Evolutionary conservation across 2,113 vertebrate species (phyloP).

Genomic region (Tursiops truncatus): DNA sequence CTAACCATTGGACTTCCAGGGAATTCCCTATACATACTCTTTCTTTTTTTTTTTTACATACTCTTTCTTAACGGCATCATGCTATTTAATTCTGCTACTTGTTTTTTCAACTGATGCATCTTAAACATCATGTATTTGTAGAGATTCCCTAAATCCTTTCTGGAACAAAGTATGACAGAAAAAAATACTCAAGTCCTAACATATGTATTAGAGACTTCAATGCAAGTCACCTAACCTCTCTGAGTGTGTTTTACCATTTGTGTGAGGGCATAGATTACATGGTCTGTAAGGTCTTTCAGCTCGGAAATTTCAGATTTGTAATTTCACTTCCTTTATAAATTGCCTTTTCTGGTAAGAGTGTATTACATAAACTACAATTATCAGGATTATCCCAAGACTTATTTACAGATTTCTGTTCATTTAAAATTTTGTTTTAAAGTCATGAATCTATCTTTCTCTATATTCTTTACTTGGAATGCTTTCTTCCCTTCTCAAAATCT

Average conservation of each 20-base stretch:
- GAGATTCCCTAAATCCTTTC: not conserved
- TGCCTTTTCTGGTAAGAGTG: not conserved
- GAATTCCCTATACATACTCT: not conserved
- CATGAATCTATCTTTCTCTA: not conserved
- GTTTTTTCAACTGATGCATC: not conserved
- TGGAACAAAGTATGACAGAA: not conserved
- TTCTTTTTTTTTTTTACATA: not conserved
- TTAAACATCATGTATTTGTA: not conserved
- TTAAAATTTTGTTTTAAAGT: not conserved
- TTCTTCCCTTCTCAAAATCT: constrained; percentile 2
- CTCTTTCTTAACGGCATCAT: not conserved
- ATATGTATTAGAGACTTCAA: not conserved
- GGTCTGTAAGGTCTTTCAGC: not conserved
- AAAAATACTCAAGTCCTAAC: not conserved
- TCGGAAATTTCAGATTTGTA: not conserved
- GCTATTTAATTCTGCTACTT: not conserved
- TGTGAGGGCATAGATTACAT: not conserved
- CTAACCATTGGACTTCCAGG: too few species aligned
- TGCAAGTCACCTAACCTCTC: not conserved
- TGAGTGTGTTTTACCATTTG: not conserved
- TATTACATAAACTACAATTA: not conserved
- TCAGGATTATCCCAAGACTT: not conserved
- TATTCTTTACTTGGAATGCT: not conserved
- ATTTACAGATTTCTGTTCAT: not conserved
- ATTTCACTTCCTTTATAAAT: not conserved